Percentiles rank a stretch among this genome's conserved stretches.
phyloP scores from a whole-genome alignment of 2,113 vertebrate species.

The Corvus cornix region DNA sequence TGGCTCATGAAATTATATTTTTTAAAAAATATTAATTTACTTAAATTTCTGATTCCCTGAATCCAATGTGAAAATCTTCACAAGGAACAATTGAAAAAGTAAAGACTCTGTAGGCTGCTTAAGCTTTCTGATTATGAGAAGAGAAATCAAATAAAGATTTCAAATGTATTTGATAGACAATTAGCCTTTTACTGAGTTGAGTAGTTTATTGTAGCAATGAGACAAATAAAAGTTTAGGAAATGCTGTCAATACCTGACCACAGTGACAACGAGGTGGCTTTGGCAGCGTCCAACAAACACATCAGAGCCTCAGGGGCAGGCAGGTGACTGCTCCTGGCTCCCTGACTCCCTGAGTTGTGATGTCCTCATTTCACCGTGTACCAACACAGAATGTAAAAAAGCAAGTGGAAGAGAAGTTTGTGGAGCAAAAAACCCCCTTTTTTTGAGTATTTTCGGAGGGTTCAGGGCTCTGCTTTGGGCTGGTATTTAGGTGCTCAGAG shows the following conservation, averaged over 20 bases:
- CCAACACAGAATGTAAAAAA: neutral
- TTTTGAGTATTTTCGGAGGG: neutral
- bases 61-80: neutral
- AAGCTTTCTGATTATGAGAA: neutral
- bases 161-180: neutral
- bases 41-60: neutral
- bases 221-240: neutral
- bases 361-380: neutral
- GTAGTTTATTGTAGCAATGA: neutral
- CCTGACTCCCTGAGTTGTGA: fast-evolving
- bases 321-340: neutral
- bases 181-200: neutral
- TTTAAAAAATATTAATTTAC: neutral
- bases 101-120: neutral
- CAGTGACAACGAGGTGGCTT: neutral
- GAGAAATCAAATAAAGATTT: neutral
- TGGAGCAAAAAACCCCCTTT: neutral
- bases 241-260: neutral
- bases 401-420: neutral
- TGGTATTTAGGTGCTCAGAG: neutral
- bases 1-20: fast-evolving
- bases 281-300: neutral
- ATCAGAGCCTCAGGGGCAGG: neutral
- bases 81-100: neutral
- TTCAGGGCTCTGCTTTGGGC: neutral